Percentiles rank a stretch among this genome's conserved stretches.
These are phyloP conservation scores for Xestia ashworthii DNA, from an alignment of 2,888 invertebrate genomes.

Conservation along the genomic window DNA sequence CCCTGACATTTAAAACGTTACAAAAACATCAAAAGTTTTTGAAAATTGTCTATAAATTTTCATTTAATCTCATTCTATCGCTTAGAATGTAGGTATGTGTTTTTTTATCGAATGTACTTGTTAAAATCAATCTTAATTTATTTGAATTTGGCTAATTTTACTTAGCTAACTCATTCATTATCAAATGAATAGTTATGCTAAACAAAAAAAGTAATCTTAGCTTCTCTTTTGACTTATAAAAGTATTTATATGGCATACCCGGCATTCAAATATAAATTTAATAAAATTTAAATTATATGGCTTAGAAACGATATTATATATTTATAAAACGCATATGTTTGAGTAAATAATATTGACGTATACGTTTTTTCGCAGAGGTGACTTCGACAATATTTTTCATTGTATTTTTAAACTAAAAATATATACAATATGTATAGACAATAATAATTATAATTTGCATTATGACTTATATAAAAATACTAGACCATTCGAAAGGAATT, in stretches of 20 bases:
- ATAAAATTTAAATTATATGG: conserved; percentile 10
- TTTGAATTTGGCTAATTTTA: not conserved
- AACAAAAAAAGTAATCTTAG: not conserved
- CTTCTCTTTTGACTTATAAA: not conserved
- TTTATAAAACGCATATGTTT: conserved; percentile 20
- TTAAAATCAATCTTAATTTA: not conserved
- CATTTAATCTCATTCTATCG: not conserved
- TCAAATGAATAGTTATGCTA: not conserved
- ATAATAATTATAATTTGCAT: conserved; percentile 48
- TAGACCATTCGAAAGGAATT: not conserved
- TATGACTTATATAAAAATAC: not conserved
- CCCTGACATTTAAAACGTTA: not conserved
- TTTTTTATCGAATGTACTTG: not conserved
- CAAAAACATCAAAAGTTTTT: not conserved
- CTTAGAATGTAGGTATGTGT: not conserved
- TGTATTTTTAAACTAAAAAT: conserved; percentile 54
- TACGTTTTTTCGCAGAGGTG: conserved; percentile 78
- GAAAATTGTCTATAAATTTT: not conserved
- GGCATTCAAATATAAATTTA: not conserved
- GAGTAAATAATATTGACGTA: conserved; percentile 8
- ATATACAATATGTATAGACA: conserved; percentile 55
- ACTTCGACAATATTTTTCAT: conserved; percentile 86
- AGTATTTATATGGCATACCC: conserved; percentile 24
- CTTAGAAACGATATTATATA: conserved; percentile 8
- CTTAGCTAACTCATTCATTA: not conserved